phyloP scores from a whole-genome alignment of 2,797 vertebrate genomes.

The Apogon hyalosoma region DNA sequence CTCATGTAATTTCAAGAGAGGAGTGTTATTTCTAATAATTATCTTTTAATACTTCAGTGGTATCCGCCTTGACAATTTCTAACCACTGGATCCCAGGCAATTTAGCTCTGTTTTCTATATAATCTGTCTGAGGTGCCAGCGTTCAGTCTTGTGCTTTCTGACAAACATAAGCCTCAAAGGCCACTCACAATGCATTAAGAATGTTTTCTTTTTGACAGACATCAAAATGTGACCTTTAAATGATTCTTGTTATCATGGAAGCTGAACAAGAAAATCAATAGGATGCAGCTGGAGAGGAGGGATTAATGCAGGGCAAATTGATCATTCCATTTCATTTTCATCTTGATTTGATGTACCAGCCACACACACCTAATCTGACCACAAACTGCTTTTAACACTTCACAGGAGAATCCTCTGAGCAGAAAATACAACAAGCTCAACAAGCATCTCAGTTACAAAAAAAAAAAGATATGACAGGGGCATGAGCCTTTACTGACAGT shows the following conservation, averaged over 20 bases:
- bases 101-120: conserved; percentile 60
- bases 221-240: conserved; percentile 85
- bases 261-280: conserved; percentile 82
- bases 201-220: conserved; percentile 83
- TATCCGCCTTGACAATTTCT: conserved; percentile 45
- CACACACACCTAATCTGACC: conserved; percentile 77
- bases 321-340: conserved; percentile 88
- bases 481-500: conserved; percentile 69
- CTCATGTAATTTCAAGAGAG: conserved; percentile 51
- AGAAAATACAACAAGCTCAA: conserved; percentile 58
- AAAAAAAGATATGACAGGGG: conserved; percentile 40
- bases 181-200: conserved; percentile 81
- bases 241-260: conserved; percentile 84
- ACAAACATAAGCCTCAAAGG: conserved; percentile 79
- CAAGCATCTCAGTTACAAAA: conserved; percentile 68
- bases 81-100: conserved; percentile 30
- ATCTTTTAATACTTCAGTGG: conserved; percentile 46
- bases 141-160: conserved; percentile 71
- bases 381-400: conserved; percentile 79
- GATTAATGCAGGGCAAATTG: conserved; percentile 84
- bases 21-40: conserved; percentile 53
- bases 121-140: conserved; percentile 68
- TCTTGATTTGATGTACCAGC: conserved; percentile 81
- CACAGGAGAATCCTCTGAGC: conserved; percentile 67
- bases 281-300: conserved; percentile 77